Percentiles rank a stretch among this genome's conserved stretches.
Conservation (phyloP, 2,888 invertebrate species). For the Netelia virgata region DNA sequence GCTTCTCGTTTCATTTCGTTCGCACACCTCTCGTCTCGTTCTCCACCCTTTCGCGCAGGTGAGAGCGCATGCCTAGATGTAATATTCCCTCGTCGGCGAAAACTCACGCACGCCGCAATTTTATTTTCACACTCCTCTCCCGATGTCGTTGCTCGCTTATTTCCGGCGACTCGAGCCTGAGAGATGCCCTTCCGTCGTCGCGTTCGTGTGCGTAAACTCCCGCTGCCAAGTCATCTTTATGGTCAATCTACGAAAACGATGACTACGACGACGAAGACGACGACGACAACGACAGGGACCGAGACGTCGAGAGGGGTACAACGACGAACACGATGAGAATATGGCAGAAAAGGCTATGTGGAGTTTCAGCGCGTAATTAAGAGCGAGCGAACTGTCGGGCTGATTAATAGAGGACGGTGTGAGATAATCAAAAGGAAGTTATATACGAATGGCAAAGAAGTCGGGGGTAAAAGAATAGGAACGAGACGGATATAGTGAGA, state of each 20-base stretch:
- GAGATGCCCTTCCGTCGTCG: slow-evolving; percentile 68
- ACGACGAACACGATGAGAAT: slow-evolving; percentile 36
- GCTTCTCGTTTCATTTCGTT: slow-evolving; percentile 19
- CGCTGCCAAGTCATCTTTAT: slow-evolving; percentile 82
- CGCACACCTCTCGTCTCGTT: neutral
- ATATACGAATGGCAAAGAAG: slow-evolving; percentile 81
- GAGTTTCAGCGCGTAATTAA: slow-evolving; percentile 81
- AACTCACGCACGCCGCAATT: slow-evolving; percentile 63
- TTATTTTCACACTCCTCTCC: slow-evolving; percentile 54
- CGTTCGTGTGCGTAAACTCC: slow-evolving; percentile 76
- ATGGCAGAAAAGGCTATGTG: slow-evolving; percentile 62
- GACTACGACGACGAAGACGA: slow-evolving; percentile 60
- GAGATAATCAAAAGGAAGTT: slow-evolving; percentile 84
- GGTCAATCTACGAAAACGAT: slow-evolving; percentile 81
- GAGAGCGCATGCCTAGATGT: slow-evolving; percentile 26
- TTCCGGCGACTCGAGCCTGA: slow-evolving; percentile 16
- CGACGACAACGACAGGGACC: slow-evolving; percentile 58
- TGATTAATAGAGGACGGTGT: slow-evolving; percentile 84
- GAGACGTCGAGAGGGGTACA: slow-evolving; percentile 17
- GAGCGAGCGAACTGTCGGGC: slow-evolving; percentile 82
- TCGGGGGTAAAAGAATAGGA: slow-evolving; percentile 70
- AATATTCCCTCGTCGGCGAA: neutral
- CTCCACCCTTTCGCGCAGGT: neutral
- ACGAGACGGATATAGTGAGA: slow-evolving; percentile 58
- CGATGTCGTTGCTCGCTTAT: slow-evolving; percentile 52